Evolutionary conservation across 2,888 invertebrate genomes (phyloP).

Genomic region (Melanostoma mellinum): DNA sequence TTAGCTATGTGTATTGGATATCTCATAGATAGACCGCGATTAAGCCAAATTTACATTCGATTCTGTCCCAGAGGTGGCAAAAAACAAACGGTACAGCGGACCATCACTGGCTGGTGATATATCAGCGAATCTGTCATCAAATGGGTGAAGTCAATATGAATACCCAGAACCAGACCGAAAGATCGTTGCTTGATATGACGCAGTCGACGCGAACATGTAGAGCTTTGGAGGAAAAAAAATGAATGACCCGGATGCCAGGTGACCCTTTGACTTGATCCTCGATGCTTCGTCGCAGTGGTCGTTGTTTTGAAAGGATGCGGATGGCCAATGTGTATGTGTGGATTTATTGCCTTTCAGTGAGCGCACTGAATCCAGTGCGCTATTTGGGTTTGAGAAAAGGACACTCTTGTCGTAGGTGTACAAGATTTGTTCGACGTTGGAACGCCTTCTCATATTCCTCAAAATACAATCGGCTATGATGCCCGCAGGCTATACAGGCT

Average conservation of each 20-base stretch:
- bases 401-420: conserved; percentile 73
- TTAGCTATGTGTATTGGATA: conserved; percentile 1
- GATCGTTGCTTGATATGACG: conserved; percentile 12
- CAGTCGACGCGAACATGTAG: too few relatives aligned
- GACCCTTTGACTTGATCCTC: conserved; percentile 59
- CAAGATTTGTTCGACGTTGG: conserved; percentile 70
- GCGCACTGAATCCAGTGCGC: conserved; percentile 7
- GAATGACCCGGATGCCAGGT: conserved; percentile 68
- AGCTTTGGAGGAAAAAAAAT: conserved; percentile 12
- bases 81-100: conserved; percentile 53
- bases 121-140: conserved; percentile 62
- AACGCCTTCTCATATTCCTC: conserved; percentile 72
- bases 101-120: conserved; percentile 44
- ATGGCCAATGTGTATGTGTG: conserved; percentile 14
- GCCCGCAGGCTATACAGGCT: conserved; percentile 62
- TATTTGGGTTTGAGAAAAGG: conserved; percentile 64
- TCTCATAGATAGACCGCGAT: conserved; percentile 41
- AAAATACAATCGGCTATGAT: conserved; percentile 71
- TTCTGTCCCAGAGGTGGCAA: conserved; percentile 62
- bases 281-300: background rate
- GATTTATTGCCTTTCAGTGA: conserved; percentile 57
- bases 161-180: conserved; percentile 37
- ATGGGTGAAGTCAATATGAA: conserved; percentile 38
- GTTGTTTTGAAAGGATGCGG: conserved; percentile 19
- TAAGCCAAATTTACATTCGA: conserved; percentile 67